Evolutionary conservation across 1,140 invertebrate genomes (phyloP), one percentile per base, ranked within the genome.

Genomic region (Tetragnatha versicolor): DNA sequence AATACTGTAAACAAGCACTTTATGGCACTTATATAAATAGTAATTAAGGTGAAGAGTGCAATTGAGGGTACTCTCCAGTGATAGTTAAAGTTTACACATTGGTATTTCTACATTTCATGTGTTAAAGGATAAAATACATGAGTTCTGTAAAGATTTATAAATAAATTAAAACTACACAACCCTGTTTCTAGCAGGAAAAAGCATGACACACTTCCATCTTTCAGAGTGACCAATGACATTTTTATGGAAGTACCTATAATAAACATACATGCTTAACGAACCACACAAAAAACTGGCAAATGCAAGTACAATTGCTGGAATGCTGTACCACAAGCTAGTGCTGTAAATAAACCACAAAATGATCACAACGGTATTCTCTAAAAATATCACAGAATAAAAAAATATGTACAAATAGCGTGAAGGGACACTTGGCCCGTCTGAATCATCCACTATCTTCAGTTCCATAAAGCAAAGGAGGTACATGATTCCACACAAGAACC

Each of bases 331-430:
- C 14, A 42, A 20, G 42, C 22, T n/a, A 17, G 27, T 53, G 29
- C 45, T 39, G 22, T 77, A 77, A 5, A 77, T 17, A 33, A 31
- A 77, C 73, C 73, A 77, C 31, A 77, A 35, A 25, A 77, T 55
- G 14, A 55, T 66, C 3, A 77, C 39, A 25, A 77, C 73, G 22
- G 73, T 35, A 20, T 77, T 77, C 31, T 77, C 73, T 29, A 77
- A 42, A 9, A 77, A 47, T 49, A 77, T 65, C 45, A 77, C 73
- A 53, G 73, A 77, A 29, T 77, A 77, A 53, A 77, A 77, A 25
- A 77, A 77, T 20, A 47, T 7, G 42, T 77, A 65, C 45, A 77
- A 42, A 55, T 66, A 77, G 12, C 61, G 73, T 9, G 73, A 53
- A 9, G 73, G 73, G 5, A 77, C 61, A 55, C 31, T 51, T 14